Evolutionary conservation across 92 coral and sea anemone genomes (phyloP), one percentile per base, ranked within the genome.

Genomic region (Micromussa lordhowensis): DNA sequence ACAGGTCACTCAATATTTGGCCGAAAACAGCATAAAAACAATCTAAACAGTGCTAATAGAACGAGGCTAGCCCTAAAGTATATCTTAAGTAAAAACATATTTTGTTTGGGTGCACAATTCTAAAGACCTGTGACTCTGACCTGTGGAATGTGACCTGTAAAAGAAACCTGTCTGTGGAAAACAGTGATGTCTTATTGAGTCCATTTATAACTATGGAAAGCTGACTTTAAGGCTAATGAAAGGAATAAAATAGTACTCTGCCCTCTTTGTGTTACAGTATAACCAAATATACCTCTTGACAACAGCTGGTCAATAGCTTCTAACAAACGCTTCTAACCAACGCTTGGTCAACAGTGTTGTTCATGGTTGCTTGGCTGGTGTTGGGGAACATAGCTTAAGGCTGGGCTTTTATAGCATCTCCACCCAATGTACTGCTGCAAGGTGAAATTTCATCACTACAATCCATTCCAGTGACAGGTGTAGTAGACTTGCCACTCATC

Each of bases 401-500:
- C 75, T 68, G 75, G 75, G 75, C 75, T 68, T 68, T 68, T 68
- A 68, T 68, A 68, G 74, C 75, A 68, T 68, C 75, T 68, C 75
- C 75, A 68, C 75, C 18, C 75, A 68, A 68, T 68, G 75, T 68
- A 68, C 75, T 68, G 75, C 75, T 68, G 75, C 28, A 68, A 68
- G 75, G 30, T 68, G 75, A 29, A 68, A 68, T 68, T 68, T 68
- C 75, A 68, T 68, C 75, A 68, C 75, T 68, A 29, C 75, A 68
- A 68, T 26, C 31, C 75, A 68, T 68, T 68, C 75, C 75, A 68
- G 28, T 68, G 75, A 68, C 75, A 19, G 75, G 75, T 68, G 75
- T 68, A 68, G 30, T 68, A 68, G 75, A 68, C 5, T 68, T 68
- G 75, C 75, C 31, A 68, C 75, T 68, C 75, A 68, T 19, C 75